phyloP scores from a whole-genome alignment of 2,888 invertebrate species.

The Blastobasis adustella region DNA sequence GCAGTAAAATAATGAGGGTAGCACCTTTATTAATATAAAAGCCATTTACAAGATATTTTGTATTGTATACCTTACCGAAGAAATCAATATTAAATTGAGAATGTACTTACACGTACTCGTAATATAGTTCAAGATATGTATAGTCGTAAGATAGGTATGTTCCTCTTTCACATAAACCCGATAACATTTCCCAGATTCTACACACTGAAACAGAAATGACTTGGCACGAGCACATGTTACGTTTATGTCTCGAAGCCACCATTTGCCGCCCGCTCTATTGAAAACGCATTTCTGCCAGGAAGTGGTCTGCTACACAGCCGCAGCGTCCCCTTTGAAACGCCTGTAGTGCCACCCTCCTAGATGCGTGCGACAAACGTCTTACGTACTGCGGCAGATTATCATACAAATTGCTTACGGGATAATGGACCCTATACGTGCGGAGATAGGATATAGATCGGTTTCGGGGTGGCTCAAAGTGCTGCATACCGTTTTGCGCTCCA shows the following conservation, averaged over 20 bases:
- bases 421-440: neutral
- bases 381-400: neutral
- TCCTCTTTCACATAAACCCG: too few species aligned
- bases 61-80: too few species aligned
- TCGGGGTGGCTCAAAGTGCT: neutral
- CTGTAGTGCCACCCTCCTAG: slow-evolving; percentile 31
- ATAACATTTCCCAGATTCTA: too few species aligned
- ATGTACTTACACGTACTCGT: too few species aligned
- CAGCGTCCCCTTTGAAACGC: slow-evolving; percentile 47
- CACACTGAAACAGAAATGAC: slow-evolving; percentile 3
- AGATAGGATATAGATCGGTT: neutral
- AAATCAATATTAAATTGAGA: too few species aligned
- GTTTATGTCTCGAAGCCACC: slow-evolving; percentile 20
- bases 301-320: slow-evolving; percentile 43
- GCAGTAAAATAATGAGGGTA: too few species aligned
- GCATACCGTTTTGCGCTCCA: slow-evolving; percentile 8
- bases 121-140: too few species aligned
- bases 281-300: slow-evolving; percentile 53
- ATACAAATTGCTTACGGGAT: neutral
- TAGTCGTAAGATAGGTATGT: too few species aligned
- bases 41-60: too few species aligned
- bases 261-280: slow-evolving; percentile 28
- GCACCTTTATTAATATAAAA: too few species aligned
- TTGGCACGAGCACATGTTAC: slow-evolving; percentile 19
- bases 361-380: slow-evolving; percentile 18